phyloP scores from a whole-genome alignment of 2,888 invertebrate genomes.

The Elaeidobius kamerunicus region DNA sequence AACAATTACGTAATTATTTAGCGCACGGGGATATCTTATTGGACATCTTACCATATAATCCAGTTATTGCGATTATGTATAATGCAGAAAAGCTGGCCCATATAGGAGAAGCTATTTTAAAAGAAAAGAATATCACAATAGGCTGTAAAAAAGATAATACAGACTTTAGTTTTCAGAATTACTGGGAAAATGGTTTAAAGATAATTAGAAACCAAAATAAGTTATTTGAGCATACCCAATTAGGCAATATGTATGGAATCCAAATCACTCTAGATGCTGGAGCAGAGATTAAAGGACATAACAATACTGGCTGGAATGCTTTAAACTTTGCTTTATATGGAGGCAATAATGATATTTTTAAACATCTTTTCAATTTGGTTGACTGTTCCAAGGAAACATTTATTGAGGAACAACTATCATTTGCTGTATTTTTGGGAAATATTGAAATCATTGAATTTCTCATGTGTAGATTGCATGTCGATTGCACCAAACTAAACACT shows the following conservation, averaged over 20 bases:
- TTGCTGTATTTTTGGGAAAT: background rate
- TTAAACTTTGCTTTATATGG: background rate
- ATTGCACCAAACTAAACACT: too few relatives aligned
- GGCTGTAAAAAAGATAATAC: background rate
- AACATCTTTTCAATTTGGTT: background rate
- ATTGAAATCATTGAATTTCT: background rate
- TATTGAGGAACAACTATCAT: background rate
- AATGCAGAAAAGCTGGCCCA: background rate
- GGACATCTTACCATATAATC: background rate
- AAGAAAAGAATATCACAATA: background rate
- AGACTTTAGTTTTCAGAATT: background rate
- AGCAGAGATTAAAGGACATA: background rate
- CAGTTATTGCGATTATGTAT: background rate
- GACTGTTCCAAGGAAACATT: background rate
- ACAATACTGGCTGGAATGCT: background rate
- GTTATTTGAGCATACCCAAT: constrained; percentile 8
- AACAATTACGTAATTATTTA: constrained; percentile 3
- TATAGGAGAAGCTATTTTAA: background rate
- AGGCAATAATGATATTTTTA: background rate
- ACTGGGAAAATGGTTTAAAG: background rate
- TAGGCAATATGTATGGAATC: background rate
- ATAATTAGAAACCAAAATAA: background rate
- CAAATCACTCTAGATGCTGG: background rate
- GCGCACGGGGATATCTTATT: constrained; percentile 5
- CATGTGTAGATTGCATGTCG: background rate